Evolutionary conservation across 2,113 vertebrate species (phyloP).

Genomic region (Malurus alboscapulatus): DNA sequence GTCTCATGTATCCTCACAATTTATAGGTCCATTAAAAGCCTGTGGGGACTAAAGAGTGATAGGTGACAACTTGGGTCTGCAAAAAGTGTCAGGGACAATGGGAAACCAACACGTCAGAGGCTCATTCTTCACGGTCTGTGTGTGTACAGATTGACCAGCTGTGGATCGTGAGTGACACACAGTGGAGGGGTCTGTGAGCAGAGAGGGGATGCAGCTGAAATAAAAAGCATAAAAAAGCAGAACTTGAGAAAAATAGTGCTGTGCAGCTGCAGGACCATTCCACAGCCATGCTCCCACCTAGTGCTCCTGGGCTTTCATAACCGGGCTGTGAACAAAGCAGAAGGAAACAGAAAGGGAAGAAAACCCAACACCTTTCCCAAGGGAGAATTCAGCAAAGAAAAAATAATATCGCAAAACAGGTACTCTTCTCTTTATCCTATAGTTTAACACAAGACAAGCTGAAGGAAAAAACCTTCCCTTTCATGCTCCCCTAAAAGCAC

Average conservation of each 20-base stretch:
- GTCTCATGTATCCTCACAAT: neutral
- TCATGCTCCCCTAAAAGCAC: neutral
- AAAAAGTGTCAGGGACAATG: accelerated
- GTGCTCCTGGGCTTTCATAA: neutral
- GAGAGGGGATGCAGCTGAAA: neutral
- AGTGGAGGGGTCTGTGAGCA: neutral
- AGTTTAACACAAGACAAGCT: neutral
- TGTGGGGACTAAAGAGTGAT: neutral
- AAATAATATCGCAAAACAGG: neutral
- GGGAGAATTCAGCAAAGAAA: neutral
- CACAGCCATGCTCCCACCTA: neutral
- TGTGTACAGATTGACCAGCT: neutral
- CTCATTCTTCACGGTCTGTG: neutral
- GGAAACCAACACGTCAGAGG: neutral
- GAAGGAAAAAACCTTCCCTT: neutral
- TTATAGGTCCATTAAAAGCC: neutral
- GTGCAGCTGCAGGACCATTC: neutral
- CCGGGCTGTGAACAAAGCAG: neutral
- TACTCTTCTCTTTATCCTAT: neutral
- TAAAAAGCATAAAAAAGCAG: neutral
- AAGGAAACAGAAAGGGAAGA: neutral
- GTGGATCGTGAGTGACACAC: neutral
- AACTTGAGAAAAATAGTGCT: neutral
- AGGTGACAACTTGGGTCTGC: neutral
- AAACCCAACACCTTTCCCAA: accelerated